Evolutionary conservation across 2,888 invertebrate species (phyloP), one percentile per base, ranked within the genome.

Genomic region (Protophormia terraenovae): DNA sequence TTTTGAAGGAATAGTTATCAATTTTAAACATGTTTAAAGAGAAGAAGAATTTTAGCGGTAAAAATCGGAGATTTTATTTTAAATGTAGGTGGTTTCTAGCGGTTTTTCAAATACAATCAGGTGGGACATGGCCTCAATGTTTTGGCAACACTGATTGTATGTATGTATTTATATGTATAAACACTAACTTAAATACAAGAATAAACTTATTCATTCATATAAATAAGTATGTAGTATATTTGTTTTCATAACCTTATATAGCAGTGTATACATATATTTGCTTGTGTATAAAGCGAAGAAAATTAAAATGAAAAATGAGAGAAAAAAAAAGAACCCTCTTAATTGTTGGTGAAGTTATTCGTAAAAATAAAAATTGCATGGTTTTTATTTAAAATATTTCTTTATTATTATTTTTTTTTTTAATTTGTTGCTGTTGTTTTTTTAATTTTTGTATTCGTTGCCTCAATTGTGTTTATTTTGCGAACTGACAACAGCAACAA

Each of bases 381-480:
- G 24, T 7, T 53, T 64, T 62, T 53, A 32, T 62, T 62, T 75
- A 55, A 82, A 69, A 64, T n/a, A 47, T n/a, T 27, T 66, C 19
- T 50, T 22, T 60, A n/a, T 58, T 73, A n/a, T 24, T 24, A 22
- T 4, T 41, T 41, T 14, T 24, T 72, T 58, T 58, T 29, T 14
- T 35, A 14, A 22, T 38, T 14, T 7, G 62, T 29, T 24, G 24
- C n/a, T 14, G 2, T 32, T 35, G 12, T 58, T 53, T 47, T 12
- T 53, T 41, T 14, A 27, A n/a, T 50, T 67, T 67, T 79, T 72
- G 41, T 66, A 55, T 72, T 53, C 72, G 22, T 72, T 81, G 75
- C 81, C 75, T 75, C 38, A 75, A 62, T 69, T 75, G 50, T 75
- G 67, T 75, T 73, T 50, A 58, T 67, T 60, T 75, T 76, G 27